phyloP scores from a whole-genome alignment of 2,888 invertebrate genomes.

The Phorcus lineatus region DNA sequence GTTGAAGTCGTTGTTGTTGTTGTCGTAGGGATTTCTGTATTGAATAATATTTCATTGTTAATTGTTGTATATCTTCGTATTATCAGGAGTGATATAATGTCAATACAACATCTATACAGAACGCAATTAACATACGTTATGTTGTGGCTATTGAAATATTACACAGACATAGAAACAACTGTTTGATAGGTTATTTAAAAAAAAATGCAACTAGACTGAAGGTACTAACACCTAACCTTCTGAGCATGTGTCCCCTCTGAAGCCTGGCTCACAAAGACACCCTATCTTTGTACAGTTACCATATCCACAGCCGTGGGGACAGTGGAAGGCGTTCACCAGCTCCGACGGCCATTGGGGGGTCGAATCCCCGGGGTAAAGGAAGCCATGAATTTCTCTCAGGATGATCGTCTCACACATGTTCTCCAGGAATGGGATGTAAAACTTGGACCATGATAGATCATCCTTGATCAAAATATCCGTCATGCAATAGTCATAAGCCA shows the following conservation, averaged over 20 bases:
- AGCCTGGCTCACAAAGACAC: slow-evolving; percentile 33
- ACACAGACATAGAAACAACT: no score
- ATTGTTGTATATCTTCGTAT: no score
- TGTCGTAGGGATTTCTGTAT: neutral
- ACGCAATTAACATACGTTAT: no score
- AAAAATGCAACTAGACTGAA: neutral
- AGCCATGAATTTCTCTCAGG: slow-evolving; percentile 28
- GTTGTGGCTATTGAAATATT: no score
- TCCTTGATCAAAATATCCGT: slow-evolving; percentile 43
- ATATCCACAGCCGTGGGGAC: slow-evolving; percentile 37
- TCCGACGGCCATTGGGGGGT: slow-evolving; percentile 34
- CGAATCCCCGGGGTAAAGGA: slow-evolving; percentile 13
- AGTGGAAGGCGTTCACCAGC: slow-evolving; percentile 33
- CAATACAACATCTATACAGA: no score
- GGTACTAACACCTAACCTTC: neutral
- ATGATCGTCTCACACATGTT: slow-evolving; percentile 37
- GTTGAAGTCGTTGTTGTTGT: slow-evolving; percentile 11
- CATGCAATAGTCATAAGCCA: slow-evolving; percentile 41
- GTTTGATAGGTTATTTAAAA: no score
- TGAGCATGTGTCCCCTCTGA: slow-evolving; percentile 32
- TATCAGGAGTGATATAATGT: no score
- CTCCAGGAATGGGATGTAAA: slow-evolving; percentile 31
- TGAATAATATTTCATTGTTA: no score
- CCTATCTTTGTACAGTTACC: slow-evolving; percentile 33
- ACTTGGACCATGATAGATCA: slow-evolving; percentile 32